Base-by-base conservation (phyloP, 2,888 invertebrate species). In the Anthrax anthrax region DNA sequence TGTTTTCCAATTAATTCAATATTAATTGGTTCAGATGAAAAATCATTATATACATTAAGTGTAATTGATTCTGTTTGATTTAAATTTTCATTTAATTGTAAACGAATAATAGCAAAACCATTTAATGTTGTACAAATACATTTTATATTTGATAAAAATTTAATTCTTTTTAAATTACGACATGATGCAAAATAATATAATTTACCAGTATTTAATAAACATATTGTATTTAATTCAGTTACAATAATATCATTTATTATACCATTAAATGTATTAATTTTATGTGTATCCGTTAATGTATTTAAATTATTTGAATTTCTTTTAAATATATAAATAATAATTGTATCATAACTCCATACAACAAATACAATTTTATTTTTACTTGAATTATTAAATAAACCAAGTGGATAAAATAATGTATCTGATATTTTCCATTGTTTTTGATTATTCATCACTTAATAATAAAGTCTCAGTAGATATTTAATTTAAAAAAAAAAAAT, bases 321-420 rank as follows among this genome's bases (percentile, higher is more conserved):
- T 50, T 65, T 66, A 16, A 66, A 65, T 12, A 65, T 60, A 47
- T 58, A 65, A 49, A 61, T 66, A 1, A 64, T 50, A 18, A 66
- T 48, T 47, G 61, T 63, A 29, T 60, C 55, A 38, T 61, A 60
- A 40, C 60, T 61, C 66, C 66, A 66, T 10, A 63, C 60, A 14
- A 66, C 60, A 46, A 65, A 64, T 1, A 64, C 61, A 0, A 61
- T 59, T 52, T 62, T 64, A 27, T 52, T 58, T 10, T 54, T 57
- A 1, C 57, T 59, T 2, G 61, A 59, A 44, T 61, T 61, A 41
- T 58, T 61, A 40, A 60, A 60, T 1, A 66, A 47, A 0, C 65
- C 64, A 6, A 57, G 50, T 0, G 66, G 59, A 46, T 60, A 58
- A 39, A 66, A 66, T 4, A 66, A 47, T 0, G 60, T 56, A 45